Evolutionary conservation across 1,140 invertebrate genomes (phyloP), one percentile per base, ranked within the genome.

Genomic region (Heliothis subflexa): DNA sequence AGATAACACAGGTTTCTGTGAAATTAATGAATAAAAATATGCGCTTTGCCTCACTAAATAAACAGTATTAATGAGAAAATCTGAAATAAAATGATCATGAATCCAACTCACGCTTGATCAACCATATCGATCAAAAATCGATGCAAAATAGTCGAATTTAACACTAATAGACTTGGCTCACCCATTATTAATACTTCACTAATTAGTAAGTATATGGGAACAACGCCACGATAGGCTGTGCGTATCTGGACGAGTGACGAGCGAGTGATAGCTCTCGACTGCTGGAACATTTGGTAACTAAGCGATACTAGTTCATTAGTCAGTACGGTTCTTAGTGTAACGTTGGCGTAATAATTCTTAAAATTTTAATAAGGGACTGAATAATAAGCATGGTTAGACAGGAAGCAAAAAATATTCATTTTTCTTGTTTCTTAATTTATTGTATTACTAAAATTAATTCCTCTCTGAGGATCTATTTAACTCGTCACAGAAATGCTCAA

Each of bases 291-390:
- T 66, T 59, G 21, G 21, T 68, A 71, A 70, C 55, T 78, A 78
- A 71, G 55, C 64, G 76, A 78, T 78, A 78, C 76, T 78, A 78
- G 76, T 71, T 78, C 76, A 78, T 61, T 78, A 78, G 76, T 71
- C 66, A 33, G 28, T 78, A 78, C 21, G 66, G 59, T 70, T 57
- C n/a, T 61, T 49, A 71, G 33, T 12, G n/a, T 77, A 55, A 68
- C 21, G 21, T 78, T 40, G 68, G 61, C n/a, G 61, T 71, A 50
- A 78, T 71, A 66, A 14, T 77, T 50, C 47, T 68, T 21, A 25
- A 64, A 12, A 16, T 66, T 47, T 66, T 47, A 66, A 47, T 47
- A 47, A 21, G 62, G 47, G 11, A 66, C 49, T 68, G 4, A 68
- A 57, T 77, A 47, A 57, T 76, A 54, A 18, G 59, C 55, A 54